Evolutionary conservation across 2,113 vertebrate species (phyloP).

Genomic region (Epinephelus fuscoguttatus): DNA sequence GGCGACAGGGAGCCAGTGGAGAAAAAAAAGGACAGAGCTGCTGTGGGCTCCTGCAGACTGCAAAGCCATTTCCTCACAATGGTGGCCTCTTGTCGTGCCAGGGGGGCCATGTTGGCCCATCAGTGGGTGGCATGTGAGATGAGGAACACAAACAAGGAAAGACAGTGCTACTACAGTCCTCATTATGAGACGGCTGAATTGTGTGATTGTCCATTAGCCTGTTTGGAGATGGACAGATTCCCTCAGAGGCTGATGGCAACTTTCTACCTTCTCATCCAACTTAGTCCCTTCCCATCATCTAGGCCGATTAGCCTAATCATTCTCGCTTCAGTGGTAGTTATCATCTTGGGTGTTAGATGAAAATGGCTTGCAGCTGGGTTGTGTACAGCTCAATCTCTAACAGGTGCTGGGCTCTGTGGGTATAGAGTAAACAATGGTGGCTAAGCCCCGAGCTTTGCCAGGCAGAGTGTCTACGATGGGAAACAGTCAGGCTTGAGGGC

Average conservation of each 20-base stretch:
- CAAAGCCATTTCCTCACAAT: slow-evolving; percentile 63
- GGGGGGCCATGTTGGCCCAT: slow-evolving; percentile 35
- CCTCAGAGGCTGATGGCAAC: slow-evolving; percentile 21
- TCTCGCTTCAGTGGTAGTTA: slow-evolving; percentile 61
- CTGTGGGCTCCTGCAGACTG: slow-evolving; percentile 58
- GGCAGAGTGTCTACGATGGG: slow-evolving; percentile 63
- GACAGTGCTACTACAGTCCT: slow-evolving; percentile 48
- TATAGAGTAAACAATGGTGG: slow-evolving; percentile 72
- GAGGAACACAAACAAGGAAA: slow-evolving; percentile 54
- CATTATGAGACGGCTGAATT: slow-evolving; percentile 10
- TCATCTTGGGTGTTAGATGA: slow-evolving; percentile 77
- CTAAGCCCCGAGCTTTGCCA: slow-evolving; percentile 68
- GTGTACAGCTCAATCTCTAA: slow-evolving; percentile 77
- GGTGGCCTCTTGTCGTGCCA: slow-evolving; percentile 46
- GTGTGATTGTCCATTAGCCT: slow-evolving; percentile 13
- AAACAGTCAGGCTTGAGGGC: slow-evolving; percentile 62
- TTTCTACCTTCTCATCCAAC: slow-evolving; percentile 59
- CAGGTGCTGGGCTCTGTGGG: slow-evolving; percentile 76
- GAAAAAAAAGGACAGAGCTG: slow-evolving; percentile 36
- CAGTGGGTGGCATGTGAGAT: slow-evolving; percentile 48
- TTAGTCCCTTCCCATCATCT: slow-evolving; percentile 70
- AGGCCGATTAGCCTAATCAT: slow-evolving; percentile 71
- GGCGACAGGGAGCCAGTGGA: slow-evolving; percentile 56
- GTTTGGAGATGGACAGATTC: slow-evolving; percentile 9
- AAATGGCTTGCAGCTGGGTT: slow-evolving; percentile 82